Percentiles rank a stretch among this genome's conserved stretches.
Evolutionary conservation across 2,888 invertebrate species (phyloP).

Genomic region (Metalampra italica): DNA sequence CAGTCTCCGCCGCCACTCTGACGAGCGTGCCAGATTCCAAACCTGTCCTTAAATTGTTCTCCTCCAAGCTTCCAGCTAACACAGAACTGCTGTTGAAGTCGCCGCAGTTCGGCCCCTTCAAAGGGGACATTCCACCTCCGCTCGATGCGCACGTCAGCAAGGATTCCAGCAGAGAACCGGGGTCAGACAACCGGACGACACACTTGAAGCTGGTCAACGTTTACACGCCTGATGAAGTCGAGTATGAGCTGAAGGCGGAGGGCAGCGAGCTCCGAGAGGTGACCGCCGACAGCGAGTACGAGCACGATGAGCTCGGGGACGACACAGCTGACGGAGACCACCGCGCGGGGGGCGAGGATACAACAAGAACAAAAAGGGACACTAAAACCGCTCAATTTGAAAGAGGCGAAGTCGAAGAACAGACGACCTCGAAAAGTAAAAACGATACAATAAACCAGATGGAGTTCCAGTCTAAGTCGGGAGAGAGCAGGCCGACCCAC

Average conservation of each 20-base stretch:
- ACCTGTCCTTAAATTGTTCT: slow-evolving; percentile 53
- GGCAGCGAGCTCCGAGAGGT: slow-evolving; percentile 41
- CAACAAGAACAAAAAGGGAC: slow-evolving; percentile 1
- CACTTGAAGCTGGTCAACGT: slow-evolving; percentile 60
- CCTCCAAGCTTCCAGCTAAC: slow-evolving; percentile 61
- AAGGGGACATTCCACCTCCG: slow-evolving; percentile 83
- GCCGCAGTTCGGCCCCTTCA: slow-evolving; percentile 87
- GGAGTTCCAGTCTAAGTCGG: slow-evolving; percentile 36
- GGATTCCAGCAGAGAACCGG: slow-evolving; percentile 14
- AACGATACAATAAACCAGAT: slow-evolving; percentile 45
- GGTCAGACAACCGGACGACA: slow-evolving; percentile 37
- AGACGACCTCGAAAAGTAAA: slow-evolving; percentile 36
- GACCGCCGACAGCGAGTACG: slow-evolving; percentile 19
- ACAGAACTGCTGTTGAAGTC: slow-evolving; percentile 80
- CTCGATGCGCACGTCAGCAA: slow-evolving; percentile 9
- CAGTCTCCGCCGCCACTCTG: slow-evolving; percentile 81
- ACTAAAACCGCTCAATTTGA: slow-evolving; percentile 30
- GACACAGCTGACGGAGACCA: slow-evolving; percentile 29
- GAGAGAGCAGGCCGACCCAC: slow-evolving; percentile 18
- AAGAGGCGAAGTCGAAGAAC: slow-evolving; percentile 41
- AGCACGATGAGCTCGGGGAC: slow-evolving; percentile 20
- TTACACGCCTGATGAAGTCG: slow-evolving; percentile 28
- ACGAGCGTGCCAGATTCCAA: slow-evolving; percentile 74
- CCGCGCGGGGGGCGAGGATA: not conserved
- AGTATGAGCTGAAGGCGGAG: slow-evolving; percentile 43